Evolutionary conservation across 2,888 invertebrate genomes (phyloP), one percentile per base, ranked within the genome.

Genomic region (Cancer borealis): DNA sequence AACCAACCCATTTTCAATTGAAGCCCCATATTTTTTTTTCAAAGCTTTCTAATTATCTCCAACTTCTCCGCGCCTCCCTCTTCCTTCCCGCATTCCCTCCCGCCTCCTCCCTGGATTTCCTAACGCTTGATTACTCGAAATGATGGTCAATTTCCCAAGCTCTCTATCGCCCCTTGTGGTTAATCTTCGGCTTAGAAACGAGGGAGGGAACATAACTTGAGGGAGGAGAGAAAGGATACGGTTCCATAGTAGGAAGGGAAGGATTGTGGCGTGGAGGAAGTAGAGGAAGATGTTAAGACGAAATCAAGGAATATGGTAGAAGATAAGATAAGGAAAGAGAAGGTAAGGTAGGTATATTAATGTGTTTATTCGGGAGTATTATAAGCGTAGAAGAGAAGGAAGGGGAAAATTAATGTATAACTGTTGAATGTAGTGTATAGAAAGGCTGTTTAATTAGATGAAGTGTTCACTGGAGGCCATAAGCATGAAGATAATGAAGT

Each of bases 131-230:
- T 26, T 79, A 79, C 79, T 30, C 8, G 79, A 79, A 79, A 79
- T 79, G 79, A 79, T 30, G 79, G 79, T 79, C 79, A 79, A 79
- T 79, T 73, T 79, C 79, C 79, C 79, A 79, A 79, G 79, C 79
- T 79, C 79, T 79, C 79, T 79, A 79, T 79, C 79, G 79, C 30
- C 79, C n/a, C 79, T 79, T 79, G 79, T 79, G 79, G 79, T 79
- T 79, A 79, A 79, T 79, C 79, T 79, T 79, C 79, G 30, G 79
- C 79, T 79, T 79, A 30, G 79, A 79, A 79, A 79, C 79, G 30
- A 79, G 79, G 30, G 12, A 79, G 79, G 79, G 30, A 79, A 79
- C 79, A 26, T 12, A 30, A 8, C 79, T 79, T 6, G 30, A 30
- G 79, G 79, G 14, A 30, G 14, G 79, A 79, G 79, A 14, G 30